Evolutionary conservation across 2,888 invertebrate species (phyloP), one percentile per base, ranked within the genome.

Genomic region (Sesia apiformis): DNA sequence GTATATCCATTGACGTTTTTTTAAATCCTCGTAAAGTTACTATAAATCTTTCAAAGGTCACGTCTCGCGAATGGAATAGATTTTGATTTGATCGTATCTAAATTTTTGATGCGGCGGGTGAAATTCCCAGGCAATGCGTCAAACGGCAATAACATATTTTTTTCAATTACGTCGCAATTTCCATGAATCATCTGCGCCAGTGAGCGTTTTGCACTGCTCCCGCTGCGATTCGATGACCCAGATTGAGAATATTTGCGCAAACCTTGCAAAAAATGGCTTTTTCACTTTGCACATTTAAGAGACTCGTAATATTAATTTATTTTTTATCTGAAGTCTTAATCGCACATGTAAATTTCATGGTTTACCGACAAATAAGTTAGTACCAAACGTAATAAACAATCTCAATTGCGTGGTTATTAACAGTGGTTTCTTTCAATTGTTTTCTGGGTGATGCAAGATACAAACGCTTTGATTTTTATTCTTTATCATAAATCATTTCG

Each of bases 131-230:
- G 23, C 23, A 23, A 23, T 23, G 77, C 81, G 78, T 84, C 85
- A 84, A 81, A 80, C 70, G 72, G 81, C 81, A 81, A 85, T 84
- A 84, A 83, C 80, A 84, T 85, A 82, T 86, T 84, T 85, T 84
- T 85, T 86, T 84, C 84, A 85, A 86, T 86, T 85, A 84, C 84
- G 66, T 70, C 76, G 79, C 86, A 84, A 86, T 84, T 81, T 81
- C 78, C 82, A 84, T 86, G 84, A 83, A 84, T 86, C 84, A 85
- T 81, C 76, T 74, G 75, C 76, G 68, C 74, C 76, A 72, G 62
- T 68, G 78, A 78, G 75, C 76, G 75, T 74, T 75, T 75, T 70
- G 65, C 65, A 66, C 71, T 65, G 67, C 66, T 67, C 69, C 65
- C 67, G 67, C 62, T 68, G 53, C 58, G 53, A 51, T 56, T 56